Base-by-base conservation (phyloP, 2,888 invertebrate species). In the Oligia latruncula region DNA sequence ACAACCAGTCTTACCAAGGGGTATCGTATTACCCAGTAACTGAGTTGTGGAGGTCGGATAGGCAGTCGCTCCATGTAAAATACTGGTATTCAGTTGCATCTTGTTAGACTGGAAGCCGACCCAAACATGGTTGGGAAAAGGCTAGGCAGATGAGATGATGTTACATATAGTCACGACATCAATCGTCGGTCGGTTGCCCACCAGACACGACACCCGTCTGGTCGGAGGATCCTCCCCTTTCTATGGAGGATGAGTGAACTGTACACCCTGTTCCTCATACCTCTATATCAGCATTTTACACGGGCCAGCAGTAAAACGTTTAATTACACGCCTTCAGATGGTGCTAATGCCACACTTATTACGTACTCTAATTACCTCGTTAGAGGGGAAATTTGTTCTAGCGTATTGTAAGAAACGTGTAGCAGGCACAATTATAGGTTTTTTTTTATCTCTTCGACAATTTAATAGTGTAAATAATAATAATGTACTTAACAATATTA, bases 361-460 rank as follows among this genome's bases (percentile, higher is more conserved):
- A 65, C 40, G 17, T n/a, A n/a, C 71, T 40, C 11, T 62, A 79
- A 80, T 80, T 67, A 55, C 66, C 80, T 67, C 80, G 71, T 84
- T 67, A 40, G n/a, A 35, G 15, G 11, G 46, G 29, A 49, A 79
- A 80, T 84, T 80, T 49, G 55, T 80, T 67, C 70, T 40, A 71
- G 40, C 29, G 49, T n/a, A 60, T 71, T 49, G 49, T 65, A 46
- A 46, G 46, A 43, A 52, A 83, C n/a, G 52, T 62, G 46, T 62
- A 40, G 17, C 49, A 75, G 62, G 29, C 17, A 58, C 17, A 40
- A n/a, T 0, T 23, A 6, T 23, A 17, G 15, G 13, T 29, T 15
- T n/a, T 79, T 49, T 67, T 35, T 60, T 2, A n/a, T 20, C 15
- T 29, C 40, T 68, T 29, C 15, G 35, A 35, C 49, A 52, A 35